Percentiles rank a stretch among this genome's conserved stretches.
These are phyloP conservation scores for Orbicella faveolata DNA, from an alignment of 64 coral and sea anemone species.

Conservation along the genomic window DNA sequence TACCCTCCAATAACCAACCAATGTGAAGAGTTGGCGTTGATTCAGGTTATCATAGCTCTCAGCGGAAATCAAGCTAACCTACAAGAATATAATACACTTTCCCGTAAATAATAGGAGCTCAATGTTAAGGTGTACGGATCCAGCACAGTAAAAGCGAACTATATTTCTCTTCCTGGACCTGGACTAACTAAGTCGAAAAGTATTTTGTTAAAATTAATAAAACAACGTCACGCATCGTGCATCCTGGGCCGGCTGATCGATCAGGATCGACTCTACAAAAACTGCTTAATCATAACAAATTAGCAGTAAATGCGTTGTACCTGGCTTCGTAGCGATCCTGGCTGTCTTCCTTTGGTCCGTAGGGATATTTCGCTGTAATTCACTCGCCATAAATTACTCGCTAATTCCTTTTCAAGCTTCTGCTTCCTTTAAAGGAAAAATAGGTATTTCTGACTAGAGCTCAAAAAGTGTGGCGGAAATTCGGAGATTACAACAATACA, in stretches of 20 bases:
- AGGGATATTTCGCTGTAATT: constrained; percentile 70
- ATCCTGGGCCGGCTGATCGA: background rate
- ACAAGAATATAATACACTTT: background rate
- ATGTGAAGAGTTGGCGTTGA: constrained; percentile 79
- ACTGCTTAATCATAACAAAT: background rate
- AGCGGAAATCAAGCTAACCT: constrained; percentile 77
- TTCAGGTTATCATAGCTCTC: constrained; percentile 77
- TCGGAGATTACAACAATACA: too few species aligned
- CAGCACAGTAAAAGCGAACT: too few species aligned
- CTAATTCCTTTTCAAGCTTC: constrained; percentile 80
- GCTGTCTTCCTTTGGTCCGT: constrained; percentile 25
- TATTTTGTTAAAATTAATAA: too few species aligned
- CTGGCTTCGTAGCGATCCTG: constrained; percentile 82
- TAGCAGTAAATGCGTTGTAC: background rate
- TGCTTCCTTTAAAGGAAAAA: constrained; percentile 59
- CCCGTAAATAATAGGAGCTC: background rate
- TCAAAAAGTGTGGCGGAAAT: too few species aligned
- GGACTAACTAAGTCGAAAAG: too few species aligned
- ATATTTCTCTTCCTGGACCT: too few species aligned
- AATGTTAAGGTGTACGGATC: background rate
- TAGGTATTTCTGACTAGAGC: background rate
- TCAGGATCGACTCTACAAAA: background rate
- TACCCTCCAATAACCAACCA: constrained; percentile 75
- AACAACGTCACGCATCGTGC: too few species aligned
- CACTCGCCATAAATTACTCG: constrained; percentile 76